phyloP scores from a whole-genome alignment of 2,797 vertebrate species.

The Eulemur mongoz region DNA sequence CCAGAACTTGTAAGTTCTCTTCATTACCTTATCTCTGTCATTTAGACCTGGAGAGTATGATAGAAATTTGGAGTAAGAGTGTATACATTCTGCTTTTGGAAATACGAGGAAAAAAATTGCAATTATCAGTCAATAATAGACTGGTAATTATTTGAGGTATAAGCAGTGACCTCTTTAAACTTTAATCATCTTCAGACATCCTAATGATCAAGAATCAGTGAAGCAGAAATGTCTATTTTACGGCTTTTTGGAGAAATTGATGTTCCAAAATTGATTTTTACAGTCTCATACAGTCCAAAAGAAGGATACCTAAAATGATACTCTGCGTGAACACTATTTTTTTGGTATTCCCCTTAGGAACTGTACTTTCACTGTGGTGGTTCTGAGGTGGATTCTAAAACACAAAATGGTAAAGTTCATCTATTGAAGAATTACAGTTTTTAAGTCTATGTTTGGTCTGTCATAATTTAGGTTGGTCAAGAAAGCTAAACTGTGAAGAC shows the following conservation, averaged over 20 bases:
- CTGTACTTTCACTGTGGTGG: neutral
- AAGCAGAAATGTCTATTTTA: slow-evolving; percentile 67
- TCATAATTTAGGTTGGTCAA: slow-evolving; percentile 15
- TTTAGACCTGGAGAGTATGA: neutral
- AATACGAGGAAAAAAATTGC: neutral
- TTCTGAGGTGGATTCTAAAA: slow-evolving; percentile 26
- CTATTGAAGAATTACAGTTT: neutral
- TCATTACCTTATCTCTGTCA: neutral
- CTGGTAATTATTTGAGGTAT: slow-evolving; percentile 33
- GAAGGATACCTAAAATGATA: slow-evolving; percentile 53
- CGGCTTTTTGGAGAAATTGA: slow-evolving; percentile 64
- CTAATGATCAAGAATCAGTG: slow-evolving; percentile 57
- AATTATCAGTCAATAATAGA: slow-evolving; percentile 37
- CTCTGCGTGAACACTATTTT: slow-evolving; percentile 39
- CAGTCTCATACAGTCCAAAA: slow-evolving; percentile 59
- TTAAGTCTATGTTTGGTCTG: neutral
- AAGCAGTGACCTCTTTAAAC: slow-evolving; percentile 60
- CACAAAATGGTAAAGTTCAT: slow-evolving; percentile 14
- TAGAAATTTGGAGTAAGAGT: slow-evolving; percentile 3
- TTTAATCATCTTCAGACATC: slow-evolving; percentile 47
- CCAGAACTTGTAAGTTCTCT: neutral
- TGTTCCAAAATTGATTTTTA: slow-evolving; percentile 67
- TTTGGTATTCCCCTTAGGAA: neutral
- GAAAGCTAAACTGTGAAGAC: slow-evolving; percentile 10
- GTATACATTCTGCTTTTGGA: neutral